These are phyloP conservation scores for Enteromius fasciolatus DNA, from an alignment of 2,797 vertebrate species.

Conservation along the genomic window DNA sequence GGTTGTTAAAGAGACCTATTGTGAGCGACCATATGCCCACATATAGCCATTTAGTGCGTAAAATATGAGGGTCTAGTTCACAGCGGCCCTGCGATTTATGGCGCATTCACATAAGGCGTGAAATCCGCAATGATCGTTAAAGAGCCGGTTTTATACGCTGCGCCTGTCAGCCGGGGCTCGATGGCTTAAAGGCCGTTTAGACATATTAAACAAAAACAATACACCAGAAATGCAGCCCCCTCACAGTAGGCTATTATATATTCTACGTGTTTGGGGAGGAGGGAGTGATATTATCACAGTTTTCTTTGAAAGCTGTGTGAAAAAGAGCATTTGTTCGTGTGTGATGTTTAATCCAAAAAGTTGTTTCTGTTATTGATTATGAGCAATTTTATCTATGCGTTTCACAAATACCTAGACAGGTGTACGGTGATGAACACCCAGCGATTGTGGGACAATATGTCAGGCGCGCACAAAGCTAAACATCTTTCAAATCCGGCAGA, in stretches of 20 bases:
- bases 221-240: constrained; percentile 18
- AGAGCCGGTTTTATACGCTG: constrained; percentile 72
- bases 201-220: constrained; percentile 44
- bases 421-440: constrained; percentile 6
- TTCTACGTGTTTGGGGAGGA: background rate
- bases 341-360: background rate
- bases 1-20: constrained; percentile 73
- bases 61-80: constrained; percentile 72
- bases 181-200: constrained; percentile 52
- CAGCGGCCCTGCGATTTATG: constrained; percentile 71
- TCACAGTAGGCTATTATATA: background rate
- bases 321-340: background rate
- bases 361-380: background rate
- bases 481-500: constrained; percentile 48
- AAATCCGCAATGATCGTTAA: constrained; percentile 78
- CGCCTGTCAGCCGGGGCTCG: constrained; percentile 61
- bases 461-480: constrained; percentile 43
- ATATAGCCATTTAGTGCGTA: constrained; percentile 62
- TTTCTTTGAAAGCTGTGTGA: background rate
- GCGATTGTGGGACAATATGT: constrained; percentile 21
- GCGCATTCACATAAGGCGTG: constrained; percentile 76
- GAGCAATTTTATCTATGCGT: background rate
- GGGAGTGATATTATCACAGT: background rate
- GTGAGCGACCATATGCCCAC: constrained; percentile 66
- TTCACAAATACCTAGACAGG: constrained; percentile 12